Evolutionary conservation across 2,113 vertebrate species (phyloP), one percentile per base, ranked within the genome.

Genomic region (Mugil cephalus): DNA sequence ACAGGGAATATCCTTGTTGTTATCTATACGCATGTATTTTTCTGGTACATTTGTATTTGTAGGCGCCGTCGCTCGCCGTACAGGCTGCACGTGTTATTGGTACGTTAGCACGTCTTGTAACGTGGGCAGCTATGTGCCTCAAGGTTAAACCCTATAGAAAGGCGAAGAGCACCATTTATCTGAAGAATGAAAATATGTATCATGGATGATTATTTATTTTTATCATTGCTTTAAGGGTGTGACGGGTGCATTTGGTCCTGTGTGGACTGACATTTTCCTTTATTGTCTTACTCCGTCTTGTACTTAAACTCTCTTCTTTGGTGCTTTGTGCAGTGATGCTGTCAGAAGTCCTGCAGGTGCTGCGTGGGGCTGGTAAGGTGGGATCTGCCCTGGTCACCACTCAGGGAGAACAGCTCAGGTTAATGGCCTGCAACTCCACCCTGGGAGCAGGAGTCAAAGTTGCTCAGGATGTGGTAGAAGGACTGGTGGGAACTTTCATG

Each of bases 311-410:
- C 1, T 12, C 3, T n/a, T 40, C 39, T 38, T 15, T n/a, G 1
- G 9, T 50, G 11, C 24, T 30, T 30, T 51, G 0, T 53, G 24
- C 52, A 93, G 88, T 74, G 67, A 90, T 91, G 90, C 71, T 91
- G 21, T 78, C 88, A 12, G 94, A 95, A 24, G 82, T 93, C 24
- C 14, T 93, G 39, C 88, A 93, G 76, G 93, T 95, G 24, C 47
- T 95, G 21, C 91, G 94, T 1, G 95, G 95, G 14, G 93, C 90
- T 11, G 81, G 93, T 19, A 93, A 89, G 58, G 94, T 95, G 51
- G 93, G 93, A 0, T 88, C 88, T 15, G 93, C 94, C 1, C 69
- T 95, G 15, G 67, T 87, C 51, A 51, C 61, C 72, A 92, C 81
- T 2, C 94, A 94, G 55, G 89, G 91, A 9, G 94, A 95, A 35